These are phyloP conservation scores for Autographa pulchrina DNA, from an alignment of 2,888 invertebrate genomes.

Conservation along the genomic window DNA sequence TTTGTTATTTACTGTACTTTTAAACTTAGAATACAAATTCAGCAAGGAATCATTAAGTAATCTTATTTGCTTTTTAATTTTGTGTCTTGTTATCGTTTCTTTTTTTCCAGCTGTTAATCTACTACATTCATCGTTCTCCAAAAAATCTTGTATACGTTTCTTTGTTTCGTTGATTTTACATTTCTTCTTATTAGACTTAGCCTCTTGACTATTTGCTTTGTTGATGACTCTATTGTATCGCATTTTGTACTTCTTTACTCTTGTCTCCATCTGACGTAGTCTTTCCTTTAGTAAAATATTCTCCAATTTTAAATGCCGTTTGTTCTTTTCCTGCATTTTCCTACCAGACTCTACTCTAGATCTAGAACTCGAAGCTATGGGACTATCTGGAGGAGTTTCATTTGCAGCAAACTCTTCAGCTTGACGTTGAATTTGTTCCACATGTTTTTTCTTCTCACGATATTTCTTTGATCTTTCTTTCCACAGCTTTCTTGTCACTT, in stretches of 20 bases:
- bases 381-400: no score
- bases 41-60: constrained; percentile 10
- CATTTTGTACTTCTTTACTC: constrained; percentile 2
- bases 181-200: not conserved
- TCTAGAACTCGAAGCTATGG: not conserved
- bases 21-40: constrained; percentile 9
- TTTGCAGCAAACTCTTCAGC: no score
- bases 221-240: not conserved
- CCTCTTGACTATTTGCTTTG: not conserved
- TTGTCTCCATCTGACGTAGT: not conserved
- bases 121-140: constrained; percentile 35
- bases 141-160: constrained; percentile 27
- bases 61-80: constrained; percentile 12
- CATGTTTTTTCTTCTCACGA: not conserved
- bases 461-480: constrained; percentile 26
- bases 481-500: constrained; percentile 45
- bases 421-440: not conserved
- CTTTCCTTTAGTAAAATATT: not conserved
- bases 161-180: not conserved
- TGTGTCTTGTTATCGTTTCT: constrained; percentile 28
- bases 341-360: constrained; percentile 2
- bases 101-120: constrained; percentile 38
- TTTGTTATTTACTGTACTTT: not conserved
- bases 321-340: not conserved
- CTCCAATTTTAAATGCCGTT: not conserved